Evolutionary conservation across 2,797 vertebrate genomes (phyloP).

Genomic region (Gymnothorax javanicus): DNA sequence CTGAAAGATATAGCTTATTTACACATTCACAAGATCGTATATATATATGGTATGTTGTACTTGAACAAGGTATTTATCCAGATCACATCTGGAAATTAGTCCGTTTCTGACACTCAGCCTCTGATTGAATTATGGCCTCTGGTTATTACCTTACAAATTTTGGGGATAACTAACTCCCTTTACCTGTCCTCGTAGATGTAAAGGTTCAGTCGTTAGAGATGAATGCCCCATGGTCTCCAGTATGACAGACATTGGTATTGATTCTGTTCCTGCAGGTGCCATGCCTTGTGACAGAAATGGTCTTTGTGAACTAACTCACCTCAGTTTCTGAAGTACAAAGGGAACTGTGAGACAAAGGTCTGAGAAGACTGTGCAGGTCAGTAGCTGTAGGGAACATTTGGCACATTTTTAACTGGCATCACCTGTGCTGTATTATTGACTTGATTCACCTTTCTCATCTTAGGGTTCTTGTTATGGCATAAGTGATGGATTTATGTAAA

Average conservation of each 20-base stretch:
- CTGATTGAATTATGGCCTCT: not conserved
- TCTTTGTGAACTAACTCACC: not conserved
- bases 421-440: not conserved
- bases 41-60: not conserved
- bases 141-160: slow-evolving; percentile 14
- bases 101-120: not conserved
- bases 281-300: slow-evolving; percentile 10
- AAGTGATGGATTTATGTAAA: slow-evolving; percentile 14
- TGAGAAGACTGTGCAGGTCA: not conserved
- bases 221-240: slow-evolving; percentile 17
- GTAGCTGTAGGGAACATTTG: slow-evolving; percentile 13
- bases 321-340: slow-evolving; percentile 7
- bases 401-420: slow-evolving; percentile 9
- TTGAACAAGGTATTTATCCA: not conserved
- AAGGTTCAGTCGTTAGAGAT: slow-evolving; percentile 6
- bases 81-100: not conserved
- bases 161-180: not conserved
- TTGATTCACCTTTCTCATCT: not conserved
- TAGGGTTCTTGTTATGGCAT: slow-evolving; percentile 14
- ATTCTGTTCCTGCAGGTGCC: slow-evolving; percentile 14
- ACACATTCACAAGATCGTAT: not conserved
- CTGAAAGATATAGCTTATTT: not conserved
- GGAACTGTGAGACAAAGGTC: not conserved
- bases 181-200: not conserved
- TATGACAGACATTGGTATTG: slow-evolving; percentile 11